phyloP scores from a whole-genome alignment of 2,888 invertebrate species.

The Drosophila merina region DNA sequence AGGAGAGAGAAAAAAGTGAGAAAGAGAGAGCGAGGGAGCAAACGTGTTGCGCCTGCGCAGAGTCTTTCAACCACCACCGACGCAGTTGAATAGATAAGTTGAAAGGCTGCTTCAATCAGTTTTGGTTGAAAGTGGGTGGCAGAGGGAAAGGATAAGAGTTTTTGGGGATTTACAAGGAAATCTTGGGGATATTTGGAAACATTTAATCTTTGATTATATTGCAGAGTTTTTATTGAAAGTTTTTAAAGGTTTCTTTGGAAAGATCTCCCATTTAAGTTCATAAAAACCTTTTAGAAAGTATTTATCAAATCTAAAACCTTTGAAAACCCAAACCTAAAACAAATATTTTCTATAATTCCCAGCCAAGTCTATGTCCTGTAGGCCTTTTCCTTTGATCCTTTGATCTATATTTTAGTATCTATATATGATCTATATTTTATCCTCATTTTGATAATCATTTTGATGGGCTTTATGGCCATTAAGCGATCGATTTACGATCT shows the following conservation, averaged over 20 bases:
- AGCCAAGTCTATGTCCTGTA: neutral
- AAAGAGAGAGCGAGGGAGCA: slow-evolving; percentile 1
- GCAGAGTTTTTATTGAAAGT: too few relatives aligned
- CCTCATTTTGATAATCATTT: slow-evolving; percentile 16
- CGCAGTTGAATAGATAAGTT: slow-evolving; percentile 9
- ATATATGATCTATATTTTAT: slow-evolving; percentile 15
- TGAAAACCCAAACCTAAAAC: neutral
- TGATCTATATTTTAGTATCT: slow-evolving; percentile 22
- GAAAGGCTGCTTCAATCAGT: slow-evolving; percentile 6
- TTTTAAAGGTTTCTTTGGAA: too few relatives aligned
- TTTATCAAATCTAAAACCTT: too few relatives aligned
- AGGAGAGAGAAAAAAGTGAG: neutral
- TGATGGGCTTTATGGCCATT: slow-evolving; percentile 5
- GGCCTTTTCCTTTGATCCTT: slow-evolving; percentile 20
- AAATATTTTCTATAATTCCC: neutral
- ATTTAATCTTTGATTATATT: too few relatives aligned
- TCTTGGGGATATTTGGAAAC: too few relatives aligned
- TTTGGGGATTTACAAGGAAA: neutral
- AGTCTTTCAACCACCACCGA: slow-evolving; percentile 17
- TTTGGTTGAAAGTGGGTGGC: neutral
- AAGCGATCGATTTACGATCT: slow-evolving; percentile 28
- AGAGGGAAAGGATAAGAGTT: neutral
- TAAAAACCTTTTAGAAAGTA: too few relatives aligned
- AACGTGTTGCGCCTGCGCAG: slow-evolving; percentile 36
- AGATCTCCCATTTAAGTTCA: too few relatives aligned